Evolutionary conservation across 2,888 invertebrate species (phyloP).

Genomic region (Tiliacea citrago): DNA sequence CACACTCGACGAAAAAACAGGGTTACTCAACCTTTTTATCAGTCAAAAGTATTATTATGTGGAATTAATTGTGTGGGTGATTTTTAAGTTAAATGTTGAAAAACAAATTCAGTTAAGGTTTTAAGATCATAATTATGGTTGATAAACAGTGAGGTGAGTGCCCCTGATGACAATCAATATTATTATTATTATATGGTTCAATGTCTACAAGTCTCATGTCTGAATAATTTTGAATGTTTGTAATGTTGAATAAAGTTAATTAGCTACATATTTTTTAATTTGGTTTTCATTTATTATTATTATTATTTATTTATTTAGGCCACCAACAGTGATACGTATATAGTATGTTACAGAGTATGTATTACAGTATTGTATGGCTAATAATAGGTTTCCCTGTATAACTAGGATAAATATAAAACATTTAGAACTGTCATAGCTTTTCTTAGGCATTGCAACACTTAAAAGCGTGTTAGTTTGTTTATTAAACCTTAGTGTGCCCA

Average conservation of each 20-base stretch:
- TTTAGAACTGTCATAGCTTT: not conserved
- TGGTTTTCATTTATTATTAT: constrained; percentile 6
- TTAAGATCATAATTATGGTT: not conserved
- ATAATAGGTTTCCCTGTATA: no score
- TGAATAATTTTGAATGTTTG: constrained; percentile 34
- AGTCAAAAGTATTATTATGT: not conserved
- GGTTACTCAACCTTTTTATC: not conserved
- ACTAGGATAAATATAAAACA: no score
- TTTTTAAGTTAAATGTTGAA: constrained; percentile 2
- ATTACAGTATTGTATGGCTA: no score
- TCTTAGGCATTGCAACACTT: not conserved
- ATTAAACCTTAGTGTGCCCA: not conserved
- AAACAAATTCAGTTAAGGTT: not conserved
- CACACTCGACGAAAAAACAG: not conserved
- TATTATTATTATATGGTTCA: constrained; percentile 29
- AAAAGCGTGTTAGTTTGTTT: not conserved
- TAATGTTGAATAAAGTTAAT: constrained; percentile 42
- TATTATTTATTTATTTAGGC: no score
- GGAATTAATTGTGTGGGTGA: not conserved
- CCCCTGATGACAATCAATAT: not conserved
- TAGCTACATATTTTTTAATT: constrained; percentile 20
- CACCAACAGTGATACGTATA: no score
- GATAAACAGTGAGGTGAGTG: not conserved
- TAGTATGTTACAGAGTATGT: no score
- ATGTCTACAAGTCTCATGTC: constrained; percentile 22